Percentiles rank a stretch among this genome's conserved stretches.
phyloP scores from a whole-genome alignment of 2,113 vertebrate genomes.

The Hemibagrus wyckioides region DNA sequence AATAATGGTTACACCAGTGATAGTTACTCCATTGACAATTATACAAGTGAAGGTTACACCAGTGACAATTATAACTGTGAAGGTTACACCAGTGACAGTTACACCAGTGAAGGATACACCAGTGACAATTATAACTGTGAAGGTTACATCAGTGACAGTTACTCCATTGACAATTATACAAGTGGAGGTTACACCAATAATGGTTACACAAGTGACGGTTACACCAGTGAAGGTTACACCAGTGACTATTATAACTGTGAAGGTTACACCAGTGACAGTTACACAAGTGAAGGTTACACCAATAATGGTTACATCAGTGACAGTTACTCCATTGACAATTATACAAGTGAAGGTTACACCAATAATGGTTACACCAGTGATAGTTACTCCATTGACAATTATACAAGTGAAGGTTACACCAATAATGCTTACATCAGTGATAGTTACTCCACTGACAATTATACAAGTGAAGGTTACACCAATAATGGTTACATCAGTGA shows the following conservation, averaged over 20 bases:
- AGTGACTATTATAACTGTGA: background rate
- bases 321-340: background rate
- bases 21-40: too few relatives aligned
- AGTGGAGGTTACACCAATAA: too few relatives aligned
- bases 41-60: too few relatives aligned
- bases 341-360: background rate
- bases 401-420: background rate
- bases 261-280: background rate
- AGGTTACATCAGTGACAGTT: background rate
- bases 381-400: background rate
- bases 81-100: background rate
- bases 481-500: too few relatives aligned
- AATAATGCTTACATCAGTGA: background rate
- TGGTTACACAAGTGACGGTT: background rate
- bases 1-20: too few relatives aligned
- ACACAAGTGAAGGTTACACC: background rate
- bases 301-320: background rate
- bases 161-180: background rate
- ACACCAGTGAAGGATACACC: background rate
- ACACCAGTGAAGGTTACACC: background rate
- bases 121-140: background rate
- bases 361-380: background rate
- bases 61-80: background rate
- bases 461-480: too few relatives aligned
- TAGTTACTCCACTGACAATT: too few relatives aligned